Base-by-base conservation (phyloP, 2,113 vertebrate genomes). In the Ptyas mucosa region DNA sequence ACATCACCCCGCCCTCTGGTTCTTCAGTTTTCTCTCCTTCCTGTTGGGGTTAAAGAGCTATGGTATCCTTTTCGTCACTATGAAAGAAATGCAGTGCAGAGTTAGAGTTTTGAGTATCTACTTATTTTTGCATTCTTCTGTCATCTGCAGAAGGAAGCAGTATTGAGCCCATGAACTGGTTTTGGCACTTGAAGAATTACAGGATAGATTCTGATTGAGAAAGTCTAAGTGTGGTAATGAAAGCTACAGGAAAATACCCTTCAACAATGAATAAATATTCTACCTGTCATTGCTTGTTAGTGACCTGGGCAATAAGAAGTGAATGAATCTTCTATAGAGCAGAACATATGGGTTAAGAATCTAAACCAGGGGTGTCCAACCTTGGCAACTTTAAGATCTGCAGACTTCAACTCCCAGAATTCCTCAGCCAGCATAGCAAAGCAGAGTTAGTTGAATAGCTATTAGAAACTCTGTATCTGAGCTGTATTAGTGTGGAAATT, bases 251-350 rank as follows among this genome's bases (percentile, higher is more conserved):
- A 43, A 81, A 43, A 51, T 51, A 23, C 64, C 94, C 20, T 20
- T 0, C 2, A 89, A 92, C 46, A 94, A 29, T 29, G 52, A 87
- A 90, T 4, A 0, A 43, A 94, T 87, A 91, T 93, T 85, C 94
- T 91, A 39, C 46, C 51, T 54, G 91, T 96, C 8, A 0, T 94
- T 96, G 14, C 92, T 94, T 43, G 3, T 94, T 94, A 92, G 90
- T 94, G 93, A 96, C 57, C 2, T 1, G 94, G 88, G 85, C 53
- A 52, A 86, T 89, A 90, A 55, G 91, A 95, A 93, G 69, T 88
- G 87, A 34, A 8, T 29, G 87, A 54, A 94, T 95, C 1, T 6
- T 96, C 96, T 90, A 39, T 18, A 94, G 95, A 94, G 89, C 6
- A 23, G 92, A 43, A 87, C 2, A 23, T 89, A 23, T 88, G 54